Evolutionary conservation across 2,888 invertebrate genomes (phyloP).

Genomic region (Pollenia labialis): DNA sequence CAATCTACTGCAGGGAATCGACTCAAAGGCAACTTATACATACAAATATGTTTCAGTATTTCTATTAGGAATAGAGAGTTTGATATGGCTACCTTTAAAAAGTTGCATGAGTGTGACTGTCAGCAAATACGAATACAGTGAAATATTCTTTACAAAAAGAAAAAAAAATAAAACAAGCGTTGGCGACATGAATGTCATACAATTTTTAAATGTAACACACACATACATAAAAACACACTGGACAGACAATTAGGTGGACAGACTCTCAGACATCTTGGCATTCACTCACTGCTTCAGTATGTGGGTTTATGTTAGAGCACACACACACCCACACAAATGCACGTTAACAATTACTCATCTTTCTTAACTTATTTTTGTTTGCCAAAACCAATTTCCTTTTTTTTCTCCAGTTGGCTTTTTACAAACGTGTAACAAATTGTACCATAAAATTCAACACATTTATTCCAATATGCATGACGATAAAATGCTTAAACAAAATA

Average conservation of each 20-base stretch:
- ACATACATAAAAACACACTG: not conserved
- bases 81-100: not conserved
- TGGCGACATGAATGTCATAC: conserved; percentile 58
- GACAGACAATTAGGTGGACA: conserved; percentile 10
- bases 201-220: conserved; percentile 6
- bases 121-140: conserved; percentile 49
- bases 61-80: too few relatives aligned
- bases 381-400: conserved; percentile 42
- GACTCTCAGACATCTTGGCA: conserved; percentile 54
- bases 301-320: not conserved
- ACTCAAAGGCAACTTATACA: too few relatives aligned
- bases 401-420: not conserved
- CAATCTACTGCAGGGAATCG: too few relatives aligned
- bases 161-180: conserved; percentile 37
- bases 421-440: conserved; percentile 52
- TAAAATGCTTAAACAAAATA: conserved; percentile 19
- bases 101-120: conserved; percentile 28
- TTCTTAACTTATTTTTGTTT: not conserved
- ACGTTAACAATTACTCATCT: too few relatives aligned
- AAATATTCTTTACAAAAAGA: conserved; percentile 22
- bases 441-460: conserved; percentile 26
- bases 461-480: not conserved
- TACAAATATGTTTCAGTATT: too few relatives aligned
- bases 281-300: conserved; percentile 10
- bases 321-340: too few relatives aligned